A percentile compares a stretch with the other conserved stretches of the same genome.
Evolutionary conservation across 2,888 invertebrate genomes (phyloP).

Genomic region (Harpagoxenus sublaevis): DNA sequence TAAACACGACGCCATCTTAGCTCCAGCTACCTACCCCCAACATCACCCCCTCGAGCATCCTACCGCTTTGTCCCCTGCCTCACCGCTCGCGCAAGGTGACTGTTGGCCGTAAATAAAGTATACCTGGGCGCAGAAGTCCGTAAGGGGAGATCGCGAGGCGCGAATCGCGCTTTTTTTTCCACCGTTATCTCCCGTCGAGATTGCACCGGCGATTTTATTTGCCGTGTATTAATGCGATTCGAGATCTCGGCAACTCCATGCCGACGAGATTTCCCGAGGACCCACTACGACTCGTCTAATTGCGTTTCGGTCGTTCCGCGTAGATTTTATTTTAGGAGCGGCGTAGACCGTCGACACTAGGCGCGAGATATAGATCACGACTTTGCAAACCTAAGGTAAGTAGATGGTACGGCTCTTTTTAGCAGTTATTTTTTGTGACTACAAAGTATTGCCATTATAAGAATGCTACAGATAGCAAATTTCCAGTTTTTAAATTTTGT

Average conservation of each 20-base stretch:
- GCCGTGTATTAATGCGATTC: slow-evolving; percentile 81
- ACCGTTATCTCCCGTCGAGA: slow-evolving; percentile 63
- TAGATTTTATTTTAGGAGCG: slow-evolving; percentile 46
- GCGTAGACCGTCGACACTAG: neutral
- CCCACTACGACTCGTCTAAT: slow-evolving; percentile 62
- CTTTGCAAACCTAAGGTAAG: slow-evolving; percentile 8
- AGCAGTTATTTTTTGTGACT: neutral
- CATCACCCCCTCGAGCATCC: slow-evolving; percentile 61
- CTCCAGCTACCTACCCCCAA: slow-evolving; percentile 74
- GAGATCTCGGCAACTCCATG: slow-evolving; percentile 59
- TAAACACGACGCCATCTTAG: slow-evolving; percentile 86
- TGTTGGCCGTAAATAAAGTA: slow-evolving; percentile 64
- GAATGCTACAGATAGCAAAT: neutral
- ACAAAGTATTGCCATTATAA: neutral
- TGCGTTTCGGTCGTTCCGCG: slow-evolving; percentile 50
- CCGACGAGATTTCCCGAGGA: slow-evolving; percentile 37
- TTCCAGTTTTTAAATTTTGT: slow-evolving; percentile 26
- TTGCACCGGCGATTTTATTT: slow-evolving; percentile 81
- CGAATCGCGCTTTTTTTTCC: slow-evolving; percentile 71
- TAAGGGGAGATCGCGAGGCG: slow-evolving; percentile 70
- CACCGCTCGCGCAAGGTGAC: slow-evolving; percentile 53
- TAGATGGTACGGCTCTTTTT: neutral
- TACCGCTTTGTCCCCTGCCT: slow-evolving; percentile 56
- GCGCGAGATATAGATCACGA: slow-evolving; percentile 21
- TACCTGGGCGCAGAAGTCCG: slow-evolving; percentile 70